phyloP scores from a whole-genome alignment of 2,113 vertebrate species.

The Elaphurus davidianus region DNA sequence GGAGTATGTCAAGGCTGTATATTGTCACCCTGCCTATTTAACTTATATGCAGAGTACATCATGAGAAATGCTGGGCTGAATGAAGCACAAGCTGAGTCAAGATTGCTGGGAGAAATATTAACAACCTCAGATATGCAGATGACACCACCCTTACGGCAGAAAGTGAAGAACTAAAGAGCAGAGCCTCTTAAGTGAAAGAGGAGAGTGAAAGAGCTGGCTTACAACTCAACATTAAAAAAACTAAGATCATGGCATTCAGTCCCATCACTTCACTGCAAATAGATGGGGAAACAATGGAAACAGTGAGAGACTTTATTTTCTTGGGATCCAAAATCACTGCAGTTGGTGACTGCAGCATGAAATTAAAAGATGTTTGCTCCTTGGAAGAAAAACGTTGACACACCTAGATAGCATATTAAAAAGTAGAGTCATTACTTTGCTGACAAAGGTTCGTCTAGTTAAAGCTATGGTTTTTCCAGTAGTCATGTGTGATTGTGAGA shows the following conservation, averaged over 20 bases:
- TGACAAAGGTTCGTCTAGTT: neutral
- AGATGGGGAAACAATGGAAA: neutral
- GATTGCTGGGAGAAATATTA: neutral
- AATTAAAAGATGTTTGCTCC: neutral
- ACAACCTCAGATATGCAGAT: neutral
- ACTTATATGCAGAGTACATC: neutral
- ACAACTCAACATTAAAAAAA: neutral
- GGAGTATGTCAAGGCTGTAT: neutral
- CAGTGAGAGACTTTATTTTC: neutral
- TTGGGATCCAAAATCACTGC: neutral
- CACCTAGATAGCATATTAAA: neutral
- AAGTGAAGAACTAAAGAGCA: neutral
- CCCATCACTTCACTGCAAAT: neutral
- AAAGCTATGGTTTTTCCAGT: neutral
- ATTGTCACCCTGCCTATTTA: neutral
- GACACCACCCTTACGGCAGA: neutral
- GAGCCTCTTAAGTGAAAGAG: neutral
- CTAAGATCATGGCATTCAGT: neutral
- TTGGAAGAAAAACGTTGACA: neutral
- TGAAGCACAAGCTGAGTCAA: neutral
- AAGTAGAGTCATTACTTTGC: neutral
- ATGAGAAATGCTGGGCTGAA: neutral
- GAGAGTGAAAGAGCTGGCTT: neutral
- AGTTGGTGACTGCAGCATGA: neutral
- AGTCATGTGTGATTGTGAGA: neutral